phyloP scores from a whole-genome alignment of 2,888 invertebrate species.

The Sinhomidia bicolor region DNA sequence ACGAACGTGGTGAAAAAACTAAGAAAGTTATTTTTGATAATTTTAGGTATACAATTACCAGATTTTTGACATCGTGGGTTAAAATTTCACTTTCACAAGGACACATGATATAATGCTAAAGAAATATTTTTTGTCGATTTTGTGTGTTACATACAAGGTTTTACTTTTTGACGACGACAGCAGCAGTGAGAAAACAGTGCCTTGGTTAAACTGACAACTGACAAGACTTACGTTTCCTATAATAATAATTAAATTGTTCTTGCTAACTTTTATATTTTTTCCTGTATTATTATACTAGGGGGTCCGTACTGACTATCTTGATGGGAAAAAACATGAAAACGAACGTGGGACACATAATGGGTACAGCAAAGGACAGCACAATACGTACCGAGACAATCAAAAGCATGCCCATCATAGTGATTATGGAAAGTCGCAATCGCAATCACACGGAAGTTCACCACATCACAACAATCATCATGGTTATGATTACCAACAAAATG shows the following conservation, averaged over 20 bases:
- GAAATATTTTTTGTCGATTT: no score
- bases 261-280: constrained; percentile 3
- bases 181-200: background rate
- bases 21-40: background rate
- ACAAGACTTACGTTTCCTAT: background rate
- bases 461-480: constrained; percentile 28
- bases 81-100: constrained; percentile 16
- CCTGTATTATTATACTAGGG: constrained; percentile 72
- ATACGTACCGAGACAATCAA: constrained; percentile 73
- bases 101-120: no score
- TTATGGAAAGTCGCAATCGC: constrained; percentile 65
- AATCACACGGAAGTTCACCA: constrained; percentile 57
- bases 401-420: constrained; percentile 71
- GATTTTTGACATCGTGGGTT: background rate
- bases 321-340: constrained; percentile 79
- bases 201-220: background rate
- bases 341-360: constrained; percentile 77
- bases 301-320: constrained; percentile 75
- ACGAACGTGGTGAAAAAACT: no score
- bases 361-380: constrained; percentile 78
- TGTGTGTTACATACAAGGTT: no score
- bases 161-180: background rate
- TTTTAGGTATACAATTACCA: background rate
- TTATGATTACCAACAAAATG: constrained; percentile 48
- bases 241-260: background rate